Conservation (phyloP, 35 echinoderm and acorn worm genomes). For the Chiridota heheva region DNA sequence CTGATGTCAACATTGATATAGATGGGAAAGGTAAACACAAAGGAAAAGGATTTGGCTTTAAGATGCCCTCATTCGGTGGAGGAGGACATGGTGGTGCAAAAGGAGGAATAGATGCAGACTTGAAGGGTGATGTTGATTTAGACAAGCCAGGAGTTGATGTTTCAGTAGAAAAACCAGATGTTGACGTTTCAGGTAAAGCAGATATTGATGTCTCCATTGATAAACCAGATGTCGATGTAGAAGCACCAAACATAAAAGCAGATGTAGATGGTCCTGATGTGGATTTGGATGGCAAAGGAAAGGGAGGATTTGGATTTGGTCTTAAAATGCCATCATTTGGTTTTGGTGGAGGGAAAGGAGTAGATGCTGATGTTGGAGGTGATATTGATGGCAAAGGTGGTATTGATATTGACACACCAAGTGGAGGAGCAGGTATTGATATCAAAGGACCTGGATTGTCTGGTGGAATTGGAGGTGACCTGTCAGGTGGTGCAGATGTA, state of each 20-base stretch:
- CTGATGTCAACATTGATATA: conserved; percentile 42
- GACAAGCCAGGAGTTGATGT: background rate
- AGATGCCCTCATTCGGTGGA: conserved; percentile 59
- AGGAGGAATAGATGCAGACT: conserved; percentile 38
- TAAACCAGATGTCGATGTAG: conserved; percentile 55
- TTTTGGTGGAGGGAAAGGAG: conserved; percentile 37
- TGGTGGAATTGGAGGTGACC: conserved; percentile 17
- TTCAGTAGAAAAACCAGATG: conserved; percentile 25
- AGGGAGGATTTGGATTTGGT: conserved; percentile 40
- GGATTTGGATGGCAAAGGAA: conserved; percentile 66
- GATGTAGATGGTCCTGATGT: conserved; percentile 59
- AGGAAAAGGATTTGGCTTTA: conserved; percentile 59
- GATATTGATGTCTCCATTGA: conserved; percentile 26
- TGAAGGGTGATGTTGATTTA: conserved; percentile 31
- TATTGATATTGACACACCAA: background rate
- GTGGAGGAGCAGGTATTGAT: conserved; percentile 22
- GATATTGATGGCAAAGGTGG: conserved; percentile 12
- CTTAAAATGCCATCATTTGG: conserved; percentile 31
- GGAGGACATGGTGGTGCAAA: conserved; percentile 46
- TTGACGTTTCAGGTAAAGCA: conserved; percentile 38
- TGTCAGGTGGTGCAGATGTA: too few relatives aligned
- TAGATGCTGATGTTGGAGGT: background rate
- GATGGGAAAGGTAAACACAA: conserved; percentile 45
- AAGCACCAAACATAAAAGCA: conserved; percentile 12
- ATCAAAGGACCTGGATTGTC: conserved; percentile 1